Percentiles rank a stretch among this genome's conserved stretches.
These are phyloP conservation scores for Ormyrus pomaceus DNA, from an alignment of 2,888 invertebrate species.

Conservation along the genomic window DNA sequence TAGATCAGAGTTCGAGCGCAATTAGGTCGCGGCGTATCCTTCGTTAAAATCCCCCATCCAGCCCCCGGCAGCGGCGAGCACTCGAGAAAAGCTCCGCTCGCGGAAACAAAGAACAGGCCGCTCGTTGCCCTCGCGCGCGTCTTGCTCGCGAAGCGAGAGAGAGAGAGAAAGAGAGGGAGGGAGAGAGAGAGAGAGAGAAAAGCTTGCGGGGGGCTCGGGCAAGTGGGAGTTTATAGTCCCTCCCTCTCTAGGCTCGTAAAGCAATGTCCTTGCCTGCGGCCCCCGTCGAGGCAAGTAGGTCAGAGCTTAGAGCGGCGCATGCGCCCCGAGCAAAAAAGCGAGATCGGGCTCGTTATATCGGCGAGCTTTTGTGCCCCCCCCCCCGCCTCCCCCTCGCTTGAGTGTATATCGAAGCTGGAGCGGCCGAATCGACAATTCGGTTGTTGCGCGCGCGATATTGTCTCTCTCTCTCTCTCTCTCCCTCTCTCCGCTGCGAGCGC, in stretches of 20 bases:
- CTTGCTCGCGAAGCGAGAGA: background rate
- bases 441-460: constrained; percentile 32
- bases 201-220: constrained; percentile 16
- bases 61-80: background rate
- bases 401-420: constrained; percentile 19
- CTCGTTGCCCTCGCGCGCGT: background rate
- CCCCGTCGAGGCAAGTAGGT: too few species aligned
- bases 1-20: too few species aligned
- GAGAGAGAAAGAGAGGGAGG: background rate
- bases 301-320: too few species aligned
- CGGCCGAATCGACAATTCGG: constrained; percentile 53
- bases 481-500: background rate
- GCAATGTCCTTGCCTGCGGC: constrained; percentile 49
- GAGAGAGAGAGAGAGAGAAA: constrained; percentile 31
- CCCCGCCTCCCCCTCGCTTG: constrained; percentile 11
- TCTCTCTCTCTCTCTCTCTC: constrained; percentile 8
- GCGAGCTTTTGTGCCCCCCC: background rate
- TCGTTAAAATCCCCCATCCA: constrained; percentile 28
- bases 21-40: background rate
- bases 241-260: constrained; percentile 35
- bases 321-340: too few species aligned
- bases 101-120: background rate
- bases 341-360: too few species aligned
- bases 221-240: constrained; percentile 37
- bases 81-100: background rate